phyloP scores from a whole-genome alignment of 1,140 invertebrate genomes.

The Gryon sp. region DNA sequence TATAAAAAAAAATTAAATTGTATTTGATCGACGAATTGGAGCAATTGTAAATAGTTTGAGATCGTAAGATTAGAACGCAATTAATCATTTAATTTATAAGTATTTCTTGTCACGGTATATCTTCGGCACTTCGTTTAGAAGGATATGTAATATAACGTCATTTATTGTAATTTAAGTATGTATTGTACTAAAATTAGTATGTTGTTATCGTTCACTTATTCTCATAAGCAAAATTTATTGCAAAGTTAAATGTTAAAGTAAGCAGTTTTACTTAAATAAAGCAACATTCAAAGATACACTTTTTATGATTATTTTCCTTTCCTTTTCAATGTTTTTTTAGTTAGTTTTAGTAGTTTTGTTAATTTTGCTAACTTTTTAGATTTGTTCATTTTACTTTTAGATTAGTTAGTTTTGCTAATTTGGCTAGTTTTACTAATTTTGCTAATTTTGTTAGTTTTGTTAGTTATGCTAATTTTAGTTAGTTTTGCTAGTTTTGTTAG shows the following conservation, averaged over 20 bases:
- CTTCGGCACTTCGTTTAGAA: slow-evolving; percentile 10
- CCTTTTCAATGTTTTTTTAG: no score
- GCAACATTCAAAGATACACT: slow-evolving; percentile 3
- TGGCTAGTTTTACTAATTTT: no score
- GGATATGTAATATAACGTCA: slow-evolving; percentile 16
- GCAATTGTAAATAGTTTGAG: background rate
- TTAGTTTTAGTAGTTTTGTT: no score
- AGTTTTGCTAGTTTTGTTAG: no score
- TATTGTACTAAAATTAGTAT: slow-evolving; percentile 6
- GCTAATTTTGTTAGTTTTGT: no score
- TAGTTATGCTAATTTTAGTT: no score
- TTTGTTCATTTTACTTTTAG: no score
- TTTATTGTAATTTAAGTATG: slow-evolving; percentile 7
- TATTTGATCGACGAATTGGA: background rate
- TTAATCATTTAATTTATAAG: slow-evolving; percentile 14
- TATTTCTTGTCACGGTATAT: slow-evolving; percentile 11
- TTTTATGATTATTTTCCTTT: no score
- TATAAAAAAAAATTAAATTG: no score
- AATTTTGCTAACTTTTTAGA: no score
- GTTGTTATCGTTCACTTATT: slow-evolving; percentile 26
- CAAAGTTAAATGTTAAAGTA: slow-evolving; percentile 17
- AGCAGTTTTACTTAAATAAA: slow-evolving; percentile 25
- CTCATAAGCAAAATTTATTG: slow-evolving; percentile 26
- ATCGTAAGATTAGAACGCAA: no score
- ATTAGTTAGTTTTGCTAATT: no score